Conservation (phyloP, 92 coral and sea anemone genomes). For the Virgularia gustaviana region DNA sequence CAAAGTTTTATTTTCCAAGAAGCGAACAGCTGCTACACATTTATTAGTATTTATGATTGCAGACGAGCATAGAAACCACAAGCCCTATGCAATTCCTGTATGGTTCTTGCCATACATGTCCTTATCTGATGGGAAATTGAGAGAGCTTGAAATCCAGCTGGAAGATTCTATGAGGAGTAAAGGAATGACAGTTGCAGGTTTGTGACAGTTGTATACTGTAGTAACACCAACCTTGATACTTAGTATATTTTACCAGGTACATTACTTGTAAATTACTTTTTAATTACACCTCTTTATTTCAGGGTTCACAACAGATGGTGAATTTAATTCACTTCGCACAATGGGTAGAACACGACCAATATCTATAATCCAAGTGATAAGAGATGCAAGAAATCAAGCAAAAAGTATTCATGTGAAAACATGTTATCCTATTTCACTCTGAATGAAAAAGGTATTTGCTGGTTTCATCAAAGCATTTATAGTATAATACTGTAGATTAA, state of each 20-base stretch:
- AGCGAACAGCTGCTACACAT: slow-evolving; percentile 50
- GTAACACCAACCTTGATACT: neutral
- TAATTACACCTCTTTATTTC: neutral
- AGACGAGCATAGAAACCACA: slow-evolving; percentile 46
- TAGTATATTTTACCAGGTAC: neutral
- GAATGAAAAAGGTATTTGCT: neutral
- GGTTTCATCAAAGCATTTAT: neutral
- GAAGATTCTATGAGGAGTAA: slow-evolving; percentile 36
- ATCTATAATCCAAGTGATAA: slow-evolving; percentile 38
- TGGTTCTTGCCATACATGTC: slow-evolving; percentile 44
- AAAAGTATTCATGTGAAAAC: neutral
- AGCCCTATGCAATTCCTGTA: slow-evolving; percentile 60
- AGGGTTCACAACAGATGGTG: slow-evolving; percentile 59
- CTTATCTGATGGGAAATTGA: slow-evolving; percentile 42
- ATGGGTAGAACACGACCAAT: slow-evolving; percentile 42
- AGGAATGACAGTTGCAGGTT: slow-evolving; percentile 60
- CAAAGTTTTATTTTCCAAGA: slow-evolving; percentile 45
- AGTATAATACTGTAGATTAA: neutral
- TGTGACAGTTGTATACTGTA: neutral
- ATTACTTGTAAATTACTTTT: no score
- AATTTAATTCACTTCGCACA: slow-evolving; percentile 51
- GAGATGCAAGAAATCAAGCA: slow-evolving; percentile 40
- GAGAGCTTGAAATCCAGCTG: slow-evolving; percentile 40
- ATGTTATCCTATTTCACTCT: neutral
- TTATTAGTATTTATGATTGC: slow-evolving; percentile 59